Base-by-base conservation (phyloP, 2,797 vertebrate genomes). In the Acanthiza pusilla region DNA sequence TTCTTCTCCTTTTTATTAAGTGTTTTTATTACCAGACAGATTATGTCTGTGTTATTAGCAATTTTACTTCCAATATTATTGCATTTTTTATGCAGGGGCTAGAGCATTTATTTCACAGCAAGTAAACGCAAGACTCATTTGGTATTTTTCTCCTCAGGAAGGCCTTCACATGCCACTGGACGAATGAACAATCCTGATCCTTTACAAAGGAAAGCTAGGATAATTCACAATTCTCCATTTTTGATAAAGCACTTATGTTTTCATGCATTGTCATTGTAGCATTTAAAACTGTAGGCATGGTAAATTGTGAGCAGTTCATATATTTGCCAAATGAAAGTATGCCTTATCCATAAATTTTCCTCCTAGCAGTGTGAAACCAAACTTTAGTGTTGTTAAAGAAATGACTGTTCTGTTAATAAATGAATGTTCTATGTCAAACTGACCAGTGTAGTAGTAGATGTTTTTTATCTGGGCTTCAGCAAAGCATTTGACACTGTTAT, bases 381-480 rank as follows among this genome's bases (percentile, higher is more conserved):
- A 92, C 53, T 94, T 95, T 7, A 82, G 38, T 80, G 25, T 34
- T 91, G 34, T 62, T 93, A 91, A 96, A 88, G 83, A 94, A 79
- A 70, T 3, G 2, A 62, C 72, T 62, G 5, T 61, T 88, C 48
- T 62, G 10, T 48, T 74, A 74, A 51, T 47, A 71, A 70, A 57
- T 11, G 1, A 38, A 66, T n/a, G 10, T 66, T 70, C 30, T 48
- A 8, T 43, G 43, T 51, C 51, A 60, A 76, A 78, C 15, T 43
- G 29, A n/a, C 21, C 13, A 15, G 0, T 8, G 4, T 45, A 60
- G 29, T 36, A 38, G 47, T 30, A 72, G 21, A 16, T 32, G 2
- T 42, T 36, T 43, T 43, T 38, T 55, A 84, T 25, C 42, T 22
- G 12, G 25, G 34, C 14, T 65, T 75, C 16, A 75, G 23, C n/a